A percentile compares a stretch with the other conserved stretches of the same genome.
Conservation (phyloP, 2,888 invertebrate genomes). For the Trilocha varians region DNA sequence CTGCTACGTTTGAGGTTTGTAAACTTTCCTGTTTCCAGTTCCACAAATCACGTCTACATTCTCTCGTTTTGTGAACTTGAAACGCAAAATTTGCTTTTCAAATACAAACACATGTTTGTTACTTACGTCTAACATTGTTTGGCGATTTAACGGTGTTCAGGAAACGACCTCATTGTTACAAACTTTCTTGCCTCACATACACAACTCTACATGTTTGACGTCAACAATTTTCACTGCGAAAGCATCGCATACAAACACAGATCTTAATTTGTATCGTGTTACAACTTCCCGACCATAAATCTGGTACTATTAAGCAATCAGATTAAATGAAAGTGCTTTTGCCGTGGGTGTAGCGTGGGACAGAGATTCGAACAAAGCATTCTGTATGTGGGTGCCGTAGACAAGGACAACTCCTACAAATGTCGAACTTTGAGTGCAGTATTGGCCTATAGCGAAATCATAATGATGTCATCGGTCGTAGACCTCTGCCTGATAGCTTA, state of each 20-base stretch:
- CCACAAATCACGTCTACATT: no score
- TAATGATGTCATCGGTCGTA: constrained; percentile 44
- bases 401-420: constrained; percentile 41
- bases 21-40: no score
- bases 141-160: neutral
- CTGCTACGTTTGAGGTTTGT: no score
- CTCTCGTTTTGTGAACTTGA: neutral
- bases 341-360: constrained; percentile 60
- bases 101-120: neutral
- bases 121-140: neutral
- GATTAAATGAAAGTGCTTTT: constrained; percentile 52
- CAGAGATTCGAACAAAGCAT: constrained; percentile 23
- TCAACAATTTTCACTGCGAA: constrained; percentile 1
- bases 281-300: constrained; percentile 36
- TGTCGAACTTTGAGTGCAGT: neutral
- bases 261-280: constrained; percentile 1
- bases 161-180: neutral
- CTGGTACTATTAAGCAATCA: constrained; percentile 44
- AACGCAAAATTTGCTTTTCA: neutral
- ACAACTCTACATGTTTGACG: neutral
- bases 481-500: no score
- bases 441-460: neutral
- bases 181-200: neutral
- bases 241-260: neutral
- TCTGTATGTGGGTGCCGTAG: constrained; percentile 44